These are phyloP conservation scores for Fulica atra DNA, from an alignment of 2,113 vertebrate species.

Conservation along the genomic window DNA sequence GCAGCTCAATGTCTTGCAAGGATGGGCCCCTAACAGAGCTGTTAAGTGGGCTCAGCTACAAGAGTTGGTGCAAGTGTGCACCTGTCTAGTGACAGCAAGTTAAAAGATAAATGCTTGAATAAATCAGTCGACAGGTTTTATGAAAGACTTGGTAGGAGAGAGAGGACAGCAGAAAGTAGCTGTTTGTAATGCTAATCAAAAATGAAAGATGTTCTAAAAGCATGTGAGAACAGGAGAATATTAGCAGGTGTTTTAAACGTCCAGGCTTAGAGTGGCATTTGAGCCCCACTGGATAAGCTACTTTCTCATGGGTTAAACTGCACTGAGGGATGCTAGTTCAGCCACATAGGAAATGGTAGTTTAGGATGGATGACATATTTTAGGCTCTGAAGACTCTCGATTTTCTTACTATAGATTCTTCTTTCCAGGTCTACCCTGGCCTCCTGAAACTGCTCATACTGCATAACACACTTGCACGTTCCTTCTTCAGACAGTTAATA, in stretches of 20 bases:
- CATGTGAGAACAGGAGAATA: conserved; percentile 14
- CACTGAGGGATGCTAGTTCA: not conserved
- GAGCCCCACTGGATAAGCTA: not conserved
- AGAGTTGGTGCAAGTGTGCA: conserved; percentile 33
- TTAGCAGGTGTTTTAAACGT: conserved; percentile 50
- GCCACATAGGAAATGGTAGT: not conserved
- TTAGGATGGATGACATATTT: not conserved
- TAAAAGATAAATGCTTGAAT: conserved; percentile 59
- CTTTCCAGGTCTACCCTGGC: not conserved
- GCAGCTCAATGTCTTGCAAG: not conserved
- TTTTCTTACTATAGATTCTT: not conserved
- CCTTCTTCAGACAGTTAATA: not conserved
- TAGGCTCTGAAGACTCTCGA: not conserved
- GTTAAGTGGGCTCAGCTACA: conserved; percentile 22
- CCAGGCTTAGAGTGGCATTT: not conserved
- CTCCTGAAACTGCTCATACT: not conserved
- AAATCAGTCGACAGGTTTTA: conserved; percentile 71
- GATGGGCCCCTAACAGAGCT: conserved; percentile 27
- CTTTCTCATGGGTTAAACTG: not conserved
- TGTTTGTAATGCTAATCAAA: conserved; percentile 43
- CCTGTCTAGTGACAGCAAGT: conserved; percentile 51
- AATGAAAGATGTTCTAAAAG: conserved; percentile 41
- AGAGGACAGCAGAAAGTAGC: conserved; percentile 44
- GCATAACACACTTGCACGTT: not conserved
- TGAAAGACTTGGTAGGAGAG: conserved; percentile 64